Percentiles rank a stretch among this genome's conserved stretches.
Evolutionary conservation across 30 jellyfish, hydroid and myxozoan species (phyloP).

Genomic region (Aurelia aurita): DNA sequence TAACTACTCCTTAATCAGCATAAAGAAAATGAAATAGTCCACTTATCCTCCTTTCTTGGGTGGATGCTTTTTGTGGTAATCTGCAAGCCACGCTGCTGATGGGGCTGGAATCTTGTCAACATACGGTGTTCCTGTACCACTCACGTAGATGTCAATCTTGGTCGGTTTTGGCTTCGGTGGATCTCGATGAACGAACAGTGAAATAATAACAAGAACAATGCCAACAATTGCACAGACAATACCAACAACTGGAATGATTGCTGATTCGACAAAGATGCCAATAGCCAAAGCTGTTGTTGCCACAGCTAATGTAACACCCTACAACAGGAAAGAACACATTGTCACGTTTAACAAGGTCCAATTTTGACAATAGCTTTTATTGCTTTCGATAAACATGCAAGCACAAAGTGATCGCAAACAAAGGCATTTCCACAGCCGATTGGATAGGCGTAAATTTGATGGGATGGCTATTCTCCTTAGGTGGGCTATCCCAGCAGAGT

Average conservation of each 20-base stretch:
- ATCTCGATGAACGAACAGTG: conserved; percentile 57
- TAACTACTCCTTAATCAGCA: too few relatives aligned
- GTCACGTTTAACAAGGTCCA: too few relatives aligned
- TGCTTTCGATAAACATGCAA: too few relatives aligned
- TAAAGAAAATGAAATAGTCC: too few relatives aligned
- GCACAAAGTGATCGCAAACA: too few relatives aligned
- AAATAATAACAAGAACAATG: conserved; percentile 46
- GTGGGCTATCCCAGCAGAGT: too few relatives aligned
- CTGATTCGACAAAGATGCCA: conserved; percentile 42
- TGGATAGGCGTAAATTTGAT: too few relatives aligned
- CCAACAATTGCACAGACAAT: conserved; percentile 72
- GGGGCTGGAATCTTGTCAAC: conserved; percentile 39
- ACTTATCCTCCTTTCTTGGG: not conserved
- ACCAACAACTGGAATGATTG: conserved; percentile 64
- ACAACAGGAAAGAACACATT: not conserved
- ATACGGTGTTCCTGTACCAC: conserved; percentile 35
- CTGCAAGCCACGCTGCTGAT: conserved; percentile 34
- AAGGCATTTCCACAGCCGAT: too few relatives aligned
- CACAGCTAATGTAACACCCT: conserved; percentile 66
- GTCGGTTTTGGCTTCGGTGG: conserved; percentile 82
- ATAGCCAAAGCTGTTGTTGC: conserved; percentile 63
- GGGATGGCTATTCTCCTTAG: too few relatives aligned
- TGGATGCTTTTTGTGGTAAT: conserved; percentile 61
- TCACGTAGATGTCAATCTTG: conserved; percentile 45
- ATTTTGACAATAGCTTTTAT: too few relatives aligned